Conservation (phyloP, 2,888 invertebrate species). For the Melinopterus prodromus region DNA sequence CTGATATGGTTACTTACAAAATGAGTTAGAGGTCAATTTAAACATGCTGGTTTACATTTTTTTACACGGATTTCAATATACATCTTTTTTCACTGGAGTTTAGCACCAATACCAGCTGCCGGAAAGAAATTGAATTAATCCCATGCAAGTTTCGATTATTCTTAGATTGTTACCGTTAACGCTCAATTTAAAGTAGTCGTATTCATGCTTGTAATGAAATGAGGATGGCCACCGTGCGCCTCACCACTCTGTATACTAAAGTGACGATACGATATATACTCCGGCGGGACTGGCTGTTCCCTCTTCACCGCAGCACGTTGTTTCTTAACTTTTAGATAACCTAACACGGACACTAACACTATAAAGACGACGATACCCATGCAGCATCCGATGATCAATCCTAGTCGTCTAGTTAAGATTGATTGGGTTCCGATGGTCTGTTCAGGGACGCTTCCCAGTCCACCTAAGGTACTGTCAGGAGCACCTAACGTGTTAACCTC, state of each 20-base stretch:
- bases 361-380: slow-evolving; percentile 88
- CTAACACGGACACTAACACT: slow-evolving; percentile 82
- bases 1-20: not conserved
- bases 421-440: slow-evolving; percentile 68
- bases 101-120: not conserved
- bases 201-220: slow-evolving; percentile 59
- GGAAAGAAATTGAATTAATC: not conserved
- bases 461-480: slow-evolving; percentile 68
- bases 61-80: not conserved
- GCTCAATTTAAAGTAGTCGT: slow-evolving; percentile 55
- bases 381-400: slow-evolving; percentile 86
- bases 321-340: slow-evolving; percentile 86
- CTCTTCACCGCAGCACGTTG: slow-evolving; percentile 79
- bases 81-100: not conserved
- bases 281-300: slow-evolving; percentile 76
- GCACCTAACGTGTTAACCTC: slow-evolving; percentile 79
- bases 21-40: not conserved
- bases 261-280: slow-evolving; percentile 82
- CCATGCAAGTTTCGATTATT: no score
- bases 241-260: slow-evolving; percentile 76
- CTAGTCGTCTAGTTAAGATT: slow-evolving; percentile 81
- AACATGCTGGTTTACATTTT: not conserved
- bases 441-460: slow-evolving; percentile 59
- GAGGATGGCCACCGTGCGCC: slow-evolving; percentile 56
- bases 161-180: no score